Conservation (phyloP, 2,797 vertebrate genomes). For the Vipera latastei region DNA sequence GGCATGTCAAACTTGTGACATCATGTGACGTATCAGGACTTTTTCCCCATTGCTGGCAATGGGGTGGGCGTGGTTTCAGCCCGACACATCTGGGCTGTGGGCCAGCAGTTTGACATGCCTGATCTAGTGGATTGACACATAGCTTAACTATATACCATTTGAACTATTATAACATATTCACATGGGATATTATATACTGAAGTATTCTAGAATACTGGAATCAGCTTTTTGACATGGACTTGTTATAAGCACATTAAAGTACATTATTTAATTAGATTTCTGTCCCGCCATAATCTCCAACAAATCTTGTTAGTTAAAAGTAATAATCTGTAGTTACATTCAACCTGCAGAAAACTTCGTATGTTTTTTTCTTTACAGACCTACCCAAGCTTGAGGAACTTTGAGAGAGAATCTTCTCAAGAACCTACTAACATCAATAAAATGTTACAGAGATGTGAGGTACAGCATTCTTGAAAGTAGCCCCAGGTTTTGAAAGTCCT, state of each 20-base stretch:
- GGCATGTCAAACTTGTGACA: neutral
- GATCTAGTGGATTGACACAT: neutral
- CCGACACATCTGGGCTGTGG: accelerated
- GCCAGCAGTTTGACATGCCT: neutral
- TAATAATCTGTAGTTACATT: neutral
- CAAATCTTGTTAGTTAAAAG: neutral
- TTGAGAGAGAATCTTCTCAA: neutral
- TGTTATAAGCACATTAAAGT: neutral
- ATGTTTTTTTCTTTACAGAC: neutral
- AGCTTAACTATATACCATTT: neutral
- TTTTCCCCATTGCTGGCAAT: no score
- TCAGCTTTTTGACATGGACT: neutral
- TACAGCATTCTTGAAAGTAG: neutral
- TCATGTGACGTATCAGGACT: no score
- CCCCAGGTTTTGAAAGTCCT: neutral
- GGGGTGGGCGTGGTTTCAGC: no score
- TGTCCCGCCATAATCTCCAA: neutral
- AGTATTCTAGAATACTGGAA: neutral
- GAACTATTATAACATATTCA: neutral
- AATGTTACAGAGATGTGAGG: neutral
- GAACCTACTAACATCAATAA: neutral
- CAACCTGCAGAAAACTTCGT: neutral
- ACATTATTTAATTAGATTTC: neutral
- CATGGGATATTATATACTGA: neutral
- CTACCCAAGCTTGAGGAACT: neutral